Conservation (phyloP, 1,140 invertebrate species). For the Tenebrio molitor region DNA sequence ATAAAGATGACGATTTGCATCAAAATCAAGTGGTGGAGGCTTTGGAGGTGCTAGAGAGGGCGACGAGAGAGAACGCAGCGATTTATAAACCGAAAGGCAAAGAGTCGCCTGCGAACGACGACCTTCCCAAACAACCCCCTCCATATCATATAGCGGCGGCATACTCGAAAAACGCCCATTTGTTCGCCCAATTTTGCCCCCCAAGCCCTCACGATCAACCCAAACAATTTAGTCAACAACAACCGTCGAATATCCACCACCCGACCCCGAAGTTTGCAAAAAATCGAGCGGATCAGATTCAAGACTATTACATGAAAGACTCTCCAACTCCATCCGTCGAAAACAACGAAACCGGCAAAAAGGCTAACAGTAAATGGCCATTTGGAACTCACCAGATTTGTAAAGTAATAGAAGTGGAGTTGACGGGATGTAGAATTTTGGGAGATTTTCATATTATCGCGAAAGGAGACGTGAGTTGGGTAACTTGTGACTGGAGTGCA, state of each 20-base stretch:
- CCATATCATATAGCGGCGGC: constrained; percentile 79
- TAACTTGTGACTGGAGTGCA: not conserved
- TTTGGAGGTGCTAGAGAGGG: constrained; percentile 49
- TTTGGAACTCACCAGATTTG: constrained; percentile 58
- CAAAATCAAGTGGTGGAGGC: constrained; percentile 44
- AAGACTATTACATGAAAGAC: constrained; percentile 22
- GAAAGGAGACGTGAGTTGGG: constrained; percentile 57
- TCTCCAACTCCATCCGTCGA: constrained; percentile 36
- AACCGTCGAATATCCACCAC: constrained; percentile 62
- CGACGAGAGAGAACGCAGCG: constrained; percentile 24
- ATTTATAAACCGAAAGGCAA: constrained; percentile 52
- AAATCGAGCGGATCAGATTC: constrained; percentile 48
- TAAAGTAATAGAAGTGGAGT: constrained; percentile 58
- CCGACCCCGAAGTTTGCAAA: constrained; percentile 58
- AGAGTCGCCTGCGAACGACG: constrained; percentile 38
- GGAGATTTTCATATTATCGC: constrained; percentile 57
- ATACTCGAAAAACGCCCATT: constrained; percentile 75
- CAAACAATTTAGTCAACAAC: constrained; percentile 64
- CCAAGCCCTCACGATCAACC: constrained; percentile 61
- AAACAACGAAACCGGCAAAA: constrained; percentile 24
- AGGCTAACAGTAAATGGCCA: constrained; percentile 51
- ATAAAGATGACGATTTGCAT: constrained; percentile 25
- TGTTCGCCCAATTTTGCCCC: constrained; percentile 56
- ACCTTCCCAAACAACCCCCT: constrained; percentile 71
- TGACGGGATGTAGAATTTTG: constrained; percentile 48